These are phyloP conservation scores for Carassius gibelio DNA, from an alignment of 2,113 vertebrate species.

Conservation along the genomic window DNA sequence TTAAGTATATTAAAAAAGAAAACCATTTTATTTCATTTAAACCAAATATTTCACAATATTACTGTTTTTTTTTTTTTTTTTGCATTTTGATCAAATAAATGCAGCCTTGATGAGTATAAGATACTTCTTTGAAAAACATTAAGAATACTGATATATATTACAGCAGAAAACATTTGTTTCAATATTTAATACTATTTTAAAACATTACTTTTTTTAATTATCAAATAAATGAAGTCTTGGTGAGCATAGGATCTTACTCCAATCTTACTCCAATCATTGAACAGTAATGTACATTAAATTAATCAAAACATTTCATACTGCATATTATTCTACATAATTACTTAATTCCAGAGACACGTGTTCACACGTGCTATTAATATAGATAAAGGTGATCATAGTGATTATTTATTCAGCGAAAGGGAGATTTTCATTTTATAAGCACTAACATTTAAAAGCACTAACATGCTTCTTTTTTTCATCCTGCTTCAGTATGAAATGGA, in stretches of 20 bases:
- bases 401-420: neutral
- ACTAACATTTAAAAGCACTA: neutral
- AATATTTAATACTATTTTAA: no score
- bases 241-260: neutral
- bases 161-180: no score
- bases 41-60: no score
- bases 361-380: neutral
- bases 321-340: neutral
- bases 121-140: no score
- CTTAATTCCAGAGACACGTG: neutral
- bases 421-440: neutral
- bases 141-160: no score
- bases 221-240: neutral
- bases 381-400: neutral
- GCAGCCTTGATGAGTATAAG: no score
- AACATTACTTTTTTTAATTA: no score
- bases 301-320: neutral
- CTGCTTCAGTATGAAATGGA: neutral
- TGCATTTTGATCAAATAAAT: no score
- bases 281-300: neutral
- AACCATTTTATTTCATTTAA: no score
- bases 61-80: no score
- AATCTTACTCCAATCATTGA: neutral
- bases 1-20: no score
- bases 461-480: neutral